phyloP scores from a whole-genome alignment of 2,888 invertebrate species.

The Coleophora flavipennella region DNA sequence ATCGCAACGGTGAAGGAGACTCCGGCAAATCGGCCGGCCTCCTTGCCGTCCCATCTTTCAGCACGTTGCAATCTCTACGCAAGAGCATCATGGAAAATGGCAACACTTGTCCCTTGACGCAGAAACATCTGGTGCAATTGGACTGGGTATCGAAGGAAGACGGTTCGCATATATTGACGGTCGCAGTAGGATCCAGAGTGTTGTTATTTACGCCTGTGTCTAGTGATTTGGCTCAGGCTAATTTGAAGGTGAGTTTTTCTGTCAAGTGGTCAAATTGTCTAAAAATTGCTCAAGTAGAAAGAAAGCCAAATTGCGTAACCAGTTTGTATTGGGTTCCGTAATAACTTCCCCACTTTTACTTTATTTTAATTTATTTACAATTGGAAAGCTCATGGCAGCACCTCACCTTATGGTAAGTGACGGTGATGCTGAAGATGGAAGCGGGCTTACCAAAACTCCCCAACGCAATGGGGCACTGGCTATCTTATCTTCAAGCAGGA shows the following conservation, averaged over 20 bases:
- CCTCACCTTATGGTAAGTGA: too few relatives aligned
- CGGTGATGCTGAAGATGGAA: too few relatives aligned
- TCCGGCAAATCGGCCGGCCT: conserved; percentile 74
- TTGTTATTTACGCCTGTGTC: conserved; percentile 94
- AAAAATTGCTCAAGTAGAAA: too few relatives aligned
- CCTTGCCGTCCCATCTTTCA: conserved; percentile 91
- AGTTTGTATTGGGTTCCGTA: too few relatives aligned
- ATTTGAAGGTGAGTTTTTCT: conserved; percentile 76
- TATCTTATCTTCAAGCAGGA: too few relatives aligned
- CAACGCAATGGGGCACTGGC: too few relatives aligned
- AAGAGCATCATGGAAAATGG: conserved; percentile 93
- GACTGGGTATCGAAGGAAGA: conserved; percentile 99
- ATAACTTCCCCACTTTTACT: too few relatives aligned
- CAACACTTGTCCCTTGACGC: conserved; percentile 90
- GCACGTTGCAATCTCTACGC: conserved; percentile 88
- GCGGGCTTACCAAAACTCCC: too few relatives aligned
- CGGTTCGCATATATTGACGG: conserved; percentile 97
- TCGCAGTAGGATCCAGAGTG: conserved; percentile 94
- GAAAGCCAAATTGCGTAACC: too few relatives aligned
- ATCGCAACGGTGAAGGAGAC: conserved; percentile 70
- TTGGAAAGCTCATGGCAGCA: too few relatives aligned
- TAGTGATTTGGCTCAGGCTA: conserved; percentile 94
- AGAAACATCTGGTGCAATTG: conserved; percentile 93
- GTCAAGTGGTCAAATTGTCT: too few relatives aligned
- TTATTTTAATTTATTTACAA: too few relatives aligned